Percentiles rank a stretch among this genome's conserved stretches.
Evolutionary conservation across 2,797 vertebrate species (phyloP).

Genomic region (Chelidonichthys spinosus): DNA sequence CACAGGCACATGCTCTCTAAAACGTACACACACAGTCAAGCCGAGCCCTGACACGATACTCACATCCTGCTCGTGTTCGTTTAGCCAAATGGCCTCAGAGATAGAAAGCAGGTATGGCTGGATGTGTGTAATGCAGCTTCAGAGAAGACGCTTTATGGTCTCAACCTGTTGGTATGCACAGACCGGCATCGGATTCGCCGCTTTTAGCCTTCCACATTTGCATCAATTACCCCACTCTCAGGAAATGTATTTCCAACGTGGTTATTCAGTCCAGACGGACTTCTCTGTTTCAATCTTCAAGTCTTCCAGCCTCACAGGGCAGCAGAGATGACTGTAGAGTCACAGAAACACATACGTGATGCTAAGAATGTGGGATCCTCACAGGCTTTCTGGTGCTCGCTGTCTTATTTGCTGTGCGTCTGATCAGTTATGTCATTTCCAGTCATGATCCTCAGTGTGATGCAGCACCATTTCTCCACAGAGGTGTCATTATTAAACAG

Average conservation of each 20-base stretch:
- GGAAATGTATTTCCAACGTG: neutral
- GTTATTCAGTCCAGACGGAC: conserved; percentile 52
- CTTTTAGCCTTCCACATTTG: conserved; percentile 63
- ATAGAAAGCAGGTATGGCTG: conserved; percentile 71
- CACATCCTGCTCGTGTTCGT: conserved; percentile 72
- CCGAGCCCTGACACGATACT: conserved; percentile 60
- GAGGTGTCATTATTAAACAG: conserved; percentile 3
- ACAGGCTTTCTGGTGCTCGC: neutral
- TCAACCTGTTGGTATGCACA: conserved; percentile 60
- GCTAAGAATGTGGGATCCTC: neutral
- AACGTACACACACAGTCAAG: conserved; percentile 69
- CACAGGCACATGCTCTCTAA: conserved; percentile 70
- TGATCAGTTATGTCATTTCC: neutral
- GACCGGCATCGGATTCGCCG: conserved; percentile 38
- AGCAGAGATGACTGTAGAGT: neutral
- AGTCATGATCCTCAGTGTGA: conserved; percentile 4
- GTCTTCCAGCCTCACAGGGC: conserved; percentile 6
- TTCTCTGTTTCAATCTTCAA: conserved; percentile 14
- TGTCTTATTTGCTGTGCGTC: neutral
- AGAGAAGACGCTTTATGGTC: conserved; percentile 39
- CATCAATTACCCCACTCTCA: conserved; percentile 60
- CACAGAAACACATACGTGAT: neutral
- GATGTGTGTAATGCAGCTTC: conserved; percentile 42
- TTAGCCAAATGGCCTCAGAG: conserved; percentile 55
- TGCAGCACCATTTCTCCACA: neutral